Evolutionary conservation across 2,888 invertebrate species (phyloP), one percentile per base, ranked within the genome.

Genomic region (Thelaira solivaga): DNA sequence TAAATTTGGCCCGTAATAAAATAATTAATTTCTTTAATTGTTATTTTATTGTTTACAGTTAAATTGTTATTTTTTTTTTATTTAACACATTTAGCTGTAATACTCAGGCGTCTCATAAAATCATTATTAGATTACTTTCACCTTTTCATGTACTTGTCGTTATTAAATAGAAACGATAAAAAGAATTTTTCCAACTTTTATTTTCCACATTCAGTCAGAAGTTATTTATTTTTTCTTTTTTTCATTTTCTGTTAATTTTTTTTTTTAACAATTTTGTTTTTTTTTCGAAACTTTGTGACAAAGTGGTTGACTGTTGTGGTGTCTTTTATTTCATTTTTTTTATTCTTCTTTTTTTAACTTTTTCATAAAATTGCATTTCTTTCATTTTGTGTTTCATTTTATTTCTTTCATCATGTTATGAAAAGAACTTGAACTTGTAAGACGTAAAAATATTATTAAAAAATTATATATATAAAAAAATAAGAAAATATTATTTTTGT

Each of bases 161-260:
- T 39, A 2, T 7, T 20, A 41, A 20, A 53, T 29, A 20, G n/a
- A 41, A 41, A 18, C 31, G 57, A n/a, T 11, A 29, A 34, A 31
- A 31, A 24, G 10, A 51, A 41, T 29, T 65, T 47, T 43, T 13
- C 7, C 7, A n/a, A 53, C 16, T 41, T 43, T 18, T 10, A 8
- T 43, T 51, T 61, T 41, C 24, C 8, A 16, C 2, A 24, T 36
- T 49, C 26, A 72, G 57, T 18, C 31, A 51, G 39, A 45, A 59
- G 36, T 39, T 61, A 53, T 11, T 55, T 47, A 45, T 65, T 47
- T 34, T 41, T 31, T 47, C 18, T 29, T 29, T 3, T n/a, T 36
- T 36, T 26, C 18, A n/a, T 51, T 34, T 36, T 71, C 45, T 53
- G 18, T 62, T 57, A 76, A 80, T 80, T 81, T 80, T 68, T 16